Percentiles rank a stretch among this genome's conserved stretches.
Conservation (phyloP, 1,140 invertebrate genomes). For the Subanguina moxae region DNA sequence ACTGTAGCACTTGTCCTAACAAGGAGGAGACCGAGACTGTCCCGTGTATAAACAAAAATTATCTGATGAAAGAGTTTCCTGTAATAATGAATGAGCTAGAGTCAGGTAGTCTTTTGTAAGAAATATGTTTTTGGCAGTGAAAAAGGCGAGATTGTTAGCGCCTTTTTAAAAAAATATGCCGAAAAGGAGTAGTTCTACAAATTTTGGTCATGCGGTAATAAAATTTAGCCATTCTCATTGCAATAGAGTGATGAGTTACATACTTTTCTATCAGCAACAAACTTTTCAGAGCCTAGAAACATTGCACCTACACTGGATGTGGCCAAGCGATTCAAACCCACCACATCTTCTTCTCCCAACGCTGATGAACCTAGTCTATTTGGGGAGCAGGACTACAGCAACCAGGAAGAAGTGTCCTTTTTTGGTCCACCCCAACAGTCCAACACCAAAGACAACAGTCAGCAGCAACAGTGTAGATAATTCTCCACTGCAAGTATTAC, state of each 20-base stretch:
- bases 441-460: neutral
- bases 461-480: slow-evolving; percentile 12
- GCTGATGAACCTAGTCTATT: slow-evolving; percentile 22
- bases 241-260: too few relatives aligned
- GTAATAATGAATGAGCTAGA: slow-evolving; percentile 7
- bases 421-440: slow-evolving; percentile 32
- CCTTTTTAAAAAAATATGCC: too few relatives aligned
- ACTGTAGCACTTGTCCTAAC: slow-evolving; percentile 19
- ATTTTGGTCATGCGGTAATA: too few relatives aligned
- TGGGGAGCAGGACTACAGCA: slow-evolving; percentile 40
- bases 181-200: too few relatives aligned
- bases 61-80: slow-evolving; percentile 28
- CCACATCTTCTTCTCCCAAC: neutral
- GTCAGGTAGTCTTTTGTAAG: neutral
- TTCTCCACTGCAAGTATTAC: neutral
- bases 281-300: slow-evolving; percentile 9
- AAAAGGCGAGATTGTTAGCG: too few relatives aligned
- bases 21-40: neutral
- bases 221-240: too few relatives aligned
- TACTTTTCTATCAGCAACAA: too few relatives aligned
- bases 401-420: slow-evolving; percentile 39
- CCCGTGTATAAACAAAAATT: slow-evolving; percentile 16
- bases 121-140: too few relatives aligned
- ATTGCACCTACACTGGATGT: slow-evolving; percentile 30
- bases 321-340: slow-evolving; percentile 32